Evolutionary conservation across 2,113 vertebrate species (phyloP).

Genomic region (Labeo catla): DNA sequence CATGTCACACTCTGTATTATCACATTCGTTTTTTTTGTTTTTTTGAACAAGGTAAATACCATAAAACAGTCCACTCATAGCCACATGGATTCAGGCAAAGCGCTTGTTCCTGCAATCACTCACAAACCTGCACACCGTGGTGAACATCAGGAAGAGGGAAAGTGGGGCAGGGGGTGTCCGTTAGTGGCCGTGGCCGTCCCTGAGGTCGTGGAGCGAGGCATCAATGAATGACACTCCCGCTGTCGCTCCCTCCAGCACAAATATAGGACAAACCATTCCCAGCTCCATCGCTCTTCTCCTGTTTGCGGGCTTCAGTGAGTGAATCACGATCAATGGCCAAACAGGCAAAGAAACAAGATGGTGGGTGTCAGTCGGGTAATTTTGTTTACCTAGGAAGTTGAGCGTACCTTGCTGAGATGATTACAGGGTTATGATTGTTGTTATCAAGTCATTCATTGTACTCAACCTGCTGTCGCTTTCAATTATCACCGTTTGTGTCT

Average conservation of each 20-base stretch:
- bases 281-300: not conserved
- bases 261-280: not conserved
- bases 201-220: not conserved
- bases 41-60: not conserved
- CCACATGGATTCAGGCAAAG: not conserved
- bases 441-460: conserved; percentile 72
- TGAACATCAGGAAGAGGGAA: conserved; percentile 15
- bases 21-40: not conserved
- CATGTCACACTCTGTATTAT: not conserved
- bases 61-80: not conserved
- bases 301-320: not conserved
- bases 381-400: conserved; percentile 73
- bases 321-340: conserved; percentile 59
- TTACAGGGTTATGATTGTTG: conserved; percentile 77
- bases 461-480: conserved; percentile 76
- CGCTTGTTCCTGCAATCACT: not conserved
- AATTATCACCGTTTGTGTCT: conserved; percentile 73
- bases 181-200: not conserved
- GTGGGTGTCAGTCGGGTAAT: conserved; percentile 68
- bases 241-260: not conserved
- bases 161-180: conserved; percentile 30
- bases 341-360: conserved; percentile 56
- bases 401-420: conserved; percentile 69
- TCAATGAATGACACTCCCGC: not conserved
- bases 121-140: not conserved